Conservation (phyloP, 2,888 invertebrate species). For the Pasiphila rectangulata region DNA sequence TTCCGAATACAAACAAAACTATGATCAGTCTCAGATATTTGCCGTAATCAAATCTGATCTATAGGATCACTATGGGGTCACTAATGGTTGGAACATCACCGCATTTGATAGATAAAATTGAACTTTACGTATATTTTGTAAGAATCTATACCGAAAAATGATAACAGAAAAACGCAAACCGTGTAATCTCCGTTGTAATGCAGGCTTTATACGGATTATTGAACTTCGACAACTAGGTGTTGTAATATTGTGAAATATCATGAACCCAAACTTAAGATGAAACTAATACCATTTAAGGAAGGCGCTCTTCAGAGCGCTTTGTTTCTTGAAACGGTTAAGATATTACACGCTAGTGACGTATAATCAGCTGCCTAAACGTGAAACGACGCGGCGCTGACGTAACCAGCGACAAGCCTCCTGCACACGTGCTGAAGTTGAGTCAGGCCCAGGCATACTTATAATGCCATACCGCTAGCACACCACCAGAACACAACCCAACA, state of each 20-base stretch:
- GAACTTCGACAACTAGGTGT: not conserved
- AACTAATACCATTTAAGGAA: conserved; percentile 13
- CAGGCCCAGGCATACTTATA: conserved; percentile 58
- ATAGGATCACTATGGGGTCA: too few relatives aligned
- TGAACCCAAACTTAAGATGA: conserved; percentile 2
- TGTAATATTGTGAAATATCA: conserved; percentile 13
- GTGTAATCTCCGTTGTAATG: not conserved
- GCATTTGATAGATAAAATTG: too few relatives aligned
- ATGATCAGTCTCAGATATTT: not conserved
- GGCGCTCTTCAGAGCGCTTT: conserved; percentile 1
- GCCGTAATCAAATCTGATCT: conserved; percentile 10
- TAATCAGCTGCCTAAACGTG: conserved; percentile 46
- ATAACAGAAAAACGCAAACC: not conserved
- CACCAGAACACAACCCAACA: conserved; percentile 61
- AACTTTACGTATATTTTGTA: too few relatives aligned
- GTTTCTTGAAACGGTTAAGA: conserved; percentile 33
- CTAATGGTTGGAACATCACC: too few relatives aligned
- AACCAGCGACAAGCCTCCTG: conserved; percentile 44
- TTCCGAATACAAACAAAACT: not conserved
- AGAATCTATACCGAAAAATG: not conserved
- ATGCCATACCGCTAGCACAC: conserved; percentile 49
- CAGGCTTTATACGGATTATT: not conserved
- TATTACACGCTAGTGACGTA: conserved; percentile 42
- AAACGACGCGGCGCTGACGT: conserved; percentile 42
- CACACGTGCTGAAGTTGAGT: conserved; percentile 46